These are phyloP conservation scores for Pyrrhia umbra DNA, from an alignment of 2,888 invertebrate genomes.

Conservation along the genomic window DNA sequence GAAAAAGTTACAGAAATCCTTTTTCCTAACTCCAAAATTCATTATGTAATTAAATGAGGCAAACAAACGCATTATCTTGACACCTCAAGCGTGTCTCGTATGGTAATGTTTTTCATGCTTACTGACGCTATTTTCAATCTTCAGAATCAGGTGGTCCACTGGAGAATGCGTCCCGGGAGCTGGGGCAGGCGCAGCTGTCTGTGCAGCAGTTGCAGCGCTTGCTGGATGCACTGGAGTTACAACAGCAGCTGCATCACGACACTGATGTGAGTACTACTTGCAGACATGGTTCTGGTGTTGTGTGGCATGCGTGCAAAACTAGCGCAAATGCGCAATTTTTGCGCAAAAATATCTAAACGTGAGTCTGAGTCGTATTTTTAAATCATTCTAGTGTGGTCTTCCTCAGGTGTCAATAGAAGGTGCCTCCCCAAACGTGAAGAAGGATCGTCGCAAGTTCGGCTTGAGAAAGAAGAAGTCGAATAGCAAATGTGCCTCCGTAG, in stretches of 20 bases:
- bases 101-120: neutral
- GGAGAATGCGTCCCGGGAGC: slow-evolving; percentile 91
- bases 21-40: too few species aligned
- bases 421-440: slow-evolving; percentile 92
- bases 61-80: too few species aligned
- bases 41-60: too few species aligned
- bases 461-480: slow-evolving; percentile 92
- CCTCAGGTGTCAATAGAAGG: slow-evolving; percentile 89
- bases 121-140: slow-evolving; percentile 11
- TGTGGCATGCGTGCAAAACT: too few species aligned
- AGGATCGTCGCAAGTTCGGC: slow-evolving; percentile 92
- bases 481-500: slow-evolving; percentile 91
- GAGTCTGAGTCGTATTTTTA: neutral
- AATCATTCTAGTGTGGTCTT: neutral
- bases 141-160: slow-evolving; percentile 91
- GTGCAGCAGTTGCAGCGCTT: slow-evolving; percentile 92
- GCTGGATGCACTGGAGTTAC: slow-evolving; percentile 88
- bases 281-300: too few species aligned
- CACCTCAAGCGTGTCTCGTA: too few species aligned
- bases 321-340: neutral
- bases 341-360: neutral
- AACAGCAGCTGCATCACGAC: slow-evolving; percentile 85
- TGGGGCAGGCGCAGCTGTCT: slow-evolving; percentile 92
- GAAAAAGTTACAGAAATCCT: too few species aligned
- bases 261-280: slow-evolving; percentile 81